Base-by-base conservation (phyloP, 2,888 invertebrate species). In the Nomada lathburiana region DNA sequence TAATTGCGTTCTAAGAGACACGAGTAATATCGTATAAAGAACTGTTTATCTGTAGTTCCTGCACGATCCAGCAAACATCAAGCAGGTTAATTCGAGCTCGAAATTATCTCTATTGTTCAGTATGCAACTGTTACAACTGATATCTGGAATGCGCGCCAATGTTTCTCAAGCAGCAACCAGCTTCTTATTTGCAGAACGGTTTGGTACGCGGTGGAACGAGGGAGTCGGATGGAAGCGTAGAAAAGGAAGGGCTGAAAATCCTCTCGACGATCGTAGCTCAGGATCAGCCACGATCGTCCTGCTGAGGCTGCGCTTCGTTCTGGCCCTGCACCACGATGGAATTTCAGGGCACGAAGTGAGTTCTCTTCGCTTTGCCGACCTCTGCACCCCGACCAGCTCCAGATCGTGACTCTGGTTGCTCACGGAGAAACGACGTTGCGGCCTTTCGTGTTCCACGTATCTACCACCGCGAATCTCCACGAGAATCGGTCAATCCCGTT, bases 131-230 rank as follows among this genome's bases (percentile, higher is more conserved):
- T 69, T 57, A n/a, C 55, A 7, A 36, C 36, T 36, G 36, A 36
- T 9, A 36, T 36, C 36, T 36, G 7, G 36, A 36, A 7, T 36
- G 36, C 36, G 7, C 7, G 36, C 7, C 36, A 5, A 7, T 36
- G 36, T 36, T 36, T 5, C 36, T 7, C 7, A 36, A 36, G 36
- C 1, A 1, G 36, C 86, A 89, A 89, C 88, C 85, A 80, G 76
- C 76, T 84, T 87, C 89, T 88, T 89, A 88, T 89, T 85, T 89
- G 81, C 84, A 84, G 76, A 86, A 85, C 73, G 84, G 73, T 73
- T 76, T 81, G 44, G 65, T 64, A 26, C 55, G 67, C 26, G 20
- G 10, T 62, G 57, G 50, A 36, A 18, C 16, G 67, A 29, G 7
- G 36, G 7, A 10, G 57, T 11, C 16, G 47, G 42, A 74, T 65